Evolutionary conservation across 2,113 vertebrate genomes (phyloP), one percentile per base, ranked within the genome.

Genomic region (Podilymbus podiceps): DNA sequence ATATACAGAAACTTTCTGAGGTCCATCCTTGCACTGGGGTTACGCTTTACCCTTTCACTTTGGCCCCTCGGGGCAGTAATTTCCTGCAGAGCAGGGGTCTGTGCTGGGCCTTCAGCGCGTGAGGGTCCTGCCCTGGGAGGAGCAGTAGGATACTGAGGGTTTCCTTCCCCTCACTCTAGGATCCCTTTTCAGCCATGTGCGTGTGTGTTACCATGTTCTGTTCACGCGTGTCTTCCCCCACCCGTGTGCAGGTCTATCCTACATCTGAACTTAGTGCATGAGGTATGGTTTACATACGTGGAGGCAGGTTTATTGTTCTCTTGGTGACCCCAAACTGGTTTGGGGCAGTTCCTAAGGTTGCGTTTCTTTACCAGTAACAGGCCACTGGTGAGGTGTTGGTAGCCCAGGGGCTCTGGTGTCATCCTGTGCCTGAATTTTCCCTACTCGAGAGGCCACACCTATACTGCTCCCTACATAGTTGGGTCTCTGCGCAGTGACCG

Each of bases 171-270:
- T 84, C 9, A 4, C 12, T 71, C 20, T 42, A 14, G 50, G 53
- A 80, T 67, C 44, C 52, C 30, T 58, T 52, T 49, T 2, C 12
- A 53, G 24, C 53, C 7, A 21, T 53, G n/a, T 49, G 53, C 31
- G 12, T 9, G 5, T 49, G 25, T 46, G 27, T 25, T 62, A 28
- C 42, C 22, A 15, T 1, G 1, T 17, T 49, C 20, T n/a, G 28
- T 55, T 23, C 16, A 30, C 1, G 2, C 11, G 20, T 52, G 18
- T 24, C 4, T 3, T 0, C 2, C 27, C 23, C n/a, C 3, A 6
- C 20, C n/a, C 42, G 8, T 8, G 11, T 63, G 25, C 21, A 27
- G 20, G 9, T 49, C n/a, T 40, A 0, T n/a, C 47, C 68, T 33
- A 3, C 4, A 55, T 22, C 12, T 60, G 68, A 60, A n/a, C 13